Conservation (phyloP, 2,113 vertebrate genomes). For the Nestor notabilis region DNA sequence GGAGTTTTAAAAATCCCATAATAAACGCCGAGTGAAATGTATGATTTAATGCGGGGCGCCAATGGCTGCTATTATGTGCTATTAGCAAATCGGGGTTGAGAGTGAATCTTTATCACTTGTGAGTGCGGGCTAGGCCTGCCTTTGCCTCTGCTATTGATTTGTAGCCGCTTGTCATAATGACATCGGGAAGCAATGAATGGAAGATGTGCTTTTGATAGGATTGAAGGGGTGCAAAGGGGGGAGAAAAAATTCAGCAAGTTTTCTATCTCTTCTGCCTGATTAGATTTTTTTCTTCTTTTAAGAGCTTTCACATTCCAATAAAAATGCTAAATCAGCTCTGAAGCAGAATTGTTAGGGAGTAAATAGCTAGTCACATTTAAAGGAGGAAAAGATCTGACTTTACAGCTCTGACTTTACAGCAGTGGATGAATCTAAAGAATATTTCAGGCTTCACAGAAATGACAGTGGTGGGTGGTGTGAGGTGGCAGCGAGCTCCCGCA, state of each 20-base stretch:
- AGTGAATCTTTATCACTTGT: slow-evolving; percentile 82
- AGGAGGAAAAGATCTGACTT: slow-evolving; percentile 68
- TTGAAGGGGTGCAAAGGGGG: slow-evolving; percentile 71
- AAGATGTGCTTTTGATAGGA: slow-evolving; percentile 87
- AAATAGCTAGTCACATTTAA: slow-evolving; percentile 81
- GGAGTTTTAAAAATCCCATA: slow-evolving; percentile 88
- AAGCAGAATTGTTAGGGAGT: slow-evolving; percentile 81
- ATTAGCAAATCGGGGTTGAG: slow-evolving; percentile 88
- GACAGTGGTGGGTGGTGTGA: not conserved
- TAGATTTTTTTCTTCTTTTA: slow-evolving; percentile 85
- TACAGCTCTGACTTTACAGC: slow-evolving; percentile 54
- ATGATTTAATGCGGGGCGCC: slow-evolving; percentile 90
- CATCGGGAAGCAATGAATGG: slow-evolving; percentile 85
- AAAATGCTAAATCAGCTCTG: slow-evolving; percentile 85
- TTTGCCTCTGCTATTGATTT: slow-evolving; percentile 83
- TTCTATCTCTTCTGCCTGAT: slow-evolving; percentile 86
- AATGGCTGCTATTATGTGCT: slow-evolving; percentile 90
- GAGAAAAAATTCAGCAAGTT: slow-evolving; percentile 83
- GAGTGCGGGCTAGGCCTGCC: slow-evolving; percentile 71
- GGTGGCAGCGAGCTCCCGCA: not conserved
- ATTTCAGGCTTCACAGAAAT: slow-evolving; percentile 50
- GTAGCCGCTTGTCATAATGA: slow-evolving; percentile 86
- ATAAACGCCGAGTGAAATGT: slow-evolving; percentile 86
- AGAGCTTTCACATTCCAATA: slow-evolving; percentile 87
- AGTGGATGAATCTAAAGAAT: slow-evolving; percentile 21